Base-by-base conservation (phyloP, 1,140 invertebrate genomes). In the Magallana gigas region DNA sequence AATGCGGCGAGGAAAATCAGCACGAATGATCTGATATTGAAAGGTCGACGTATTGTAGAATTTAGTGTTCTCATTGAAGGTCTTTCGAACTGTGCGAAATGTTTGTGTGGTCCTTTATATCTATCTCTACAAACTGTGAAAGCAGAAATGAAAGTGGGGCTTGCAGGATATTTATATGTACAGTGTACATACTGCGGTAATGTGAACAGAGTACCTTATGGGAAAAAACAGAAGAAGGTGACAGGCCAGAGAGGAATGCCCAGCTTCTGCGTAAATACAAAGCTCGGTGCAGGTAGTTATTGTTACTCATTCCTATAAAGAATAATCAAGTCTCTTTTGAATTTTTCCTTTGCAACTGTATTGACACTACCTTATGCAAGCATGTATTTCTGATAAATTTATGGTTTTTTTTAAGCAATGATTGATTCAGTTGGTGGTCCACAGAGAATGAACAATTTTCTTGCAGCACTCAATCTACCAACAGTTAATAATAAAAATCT, bases 401-500 rank as follows among this genome's bases (percentile, higher is more conserved):
- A 83, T 57, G 23, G n/a, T 16, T 83, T 83, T 57, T 56, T 29
- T 23, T 14, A 18, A 84, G 83, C 83, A 60, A 84, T 84, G 83
- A 84, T 84, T 16, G 83, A 84, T 60, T n/a, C 9, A 58, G 57
- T 84, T 84, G 83, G 57, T 60, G 83, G 83, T 60, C 83, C 83
- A n/a, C 57, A 84, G 57, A 58, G 83, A 59, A 60, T 84, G 83
- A 84, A 84, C 18, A 84, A 84, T 84, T 84, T 58, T 36, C 83
- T 84, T 16, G 29, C 83, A 6, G 8, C 57, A 59, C 29, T 84
- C 48, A 23, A 84, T 59, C 57, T 84, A 14, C 57, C 57, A 60
- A 56, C 83, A 29, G 29, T 84, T 23, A 84, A 60, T 59, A 84
- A 84, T 84, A 56, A 29, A 84, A 84, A 62, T 18, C 29, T 23